phyloP scores from a whole-genome alignment of 2,797 vertebrate genomes.

The Amniataba percoides region DNA sequence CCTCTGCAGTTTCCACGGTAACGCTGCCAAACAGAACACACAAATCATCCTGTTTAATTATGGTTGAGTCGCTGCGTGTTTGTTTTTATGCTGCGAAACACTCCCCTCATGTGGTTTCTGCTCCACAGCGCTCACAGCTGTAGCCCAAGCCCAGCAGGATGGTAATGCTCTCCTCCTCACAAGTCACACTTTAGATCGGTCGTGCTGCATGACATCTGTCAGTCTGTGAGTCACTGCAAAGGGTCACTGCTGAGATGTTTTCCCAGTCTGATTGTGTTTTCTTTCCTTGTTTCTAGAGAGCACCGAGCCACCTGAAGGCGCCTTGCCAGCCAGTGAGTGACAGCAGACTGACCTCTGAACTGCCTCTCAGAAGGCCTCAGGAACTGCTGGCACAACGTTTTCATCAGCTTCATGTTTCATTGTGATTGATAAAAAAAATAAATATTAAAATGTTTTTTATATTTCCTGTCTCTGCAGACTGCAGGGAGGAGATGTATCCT shows the following conservation, averaged over 20 bases:
- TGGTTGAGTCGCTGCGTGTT: constrained; percentile 73
- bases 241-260: constrained; percentile 27
- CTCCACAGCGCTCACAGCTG: constrained; percentile 82
- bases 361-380: background rate
- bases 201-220: constrained; percentile 56
- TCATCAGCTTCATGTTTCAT: background rate
- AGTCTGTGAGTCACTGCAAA: constrained; percentile 52
- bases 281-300: constrained; percentile 55
- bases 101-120: constrained; percentile 80
- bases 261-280: constrained; percentile 42
- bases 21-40: constrained; percentile 83
- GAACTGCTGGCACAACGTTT: background rate
- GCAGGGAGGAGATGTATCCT: constrained; percentile 87
- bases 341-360: constrained; percentile 15
- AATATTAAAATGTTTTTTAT: background rate
- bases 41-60: constrained; percentile 83
- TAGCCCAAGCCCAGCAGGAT: constrained; percentile 73
- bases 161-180: constrained; percentile 76
- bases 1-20: constrained; percentile 89
- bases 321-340: constrained; percentile 69
- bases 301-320: constrained; percentile 9
- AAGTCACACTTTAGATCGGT: constrained; percentile 62
- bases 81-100: constrained; percentile 78
- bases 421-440: background rate
- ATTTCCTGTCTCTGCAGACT: constrained; percentile 73